phyloP scores from a whole-genome alignment of 2,797 vertebrate genomes.

The Euthynnus affinis region DNA sequence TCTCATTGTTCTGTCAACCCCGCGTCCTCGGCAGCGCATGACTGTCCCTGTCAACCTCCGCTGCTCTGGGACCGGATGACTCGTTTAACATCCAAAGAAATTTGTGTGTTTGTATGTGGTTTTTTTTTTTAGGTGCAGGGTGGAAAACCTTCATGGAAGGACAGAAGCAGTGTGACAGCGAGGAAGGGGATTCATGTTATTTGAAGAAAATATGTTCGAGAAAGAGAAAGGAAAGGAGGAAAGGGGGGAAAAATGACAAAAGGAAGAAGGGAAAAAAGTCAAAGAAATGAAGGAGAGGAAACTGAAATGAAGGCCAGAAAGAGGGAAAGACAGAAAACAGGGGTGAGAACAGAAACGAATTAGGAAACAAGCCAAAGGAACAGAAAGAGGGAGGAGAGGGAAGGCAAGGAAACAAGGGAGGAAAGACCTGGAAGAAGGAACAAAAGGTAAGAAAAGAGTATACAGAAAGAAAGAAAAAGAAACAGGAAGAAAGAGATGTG shows the following conservation, averaged over 20 bases:
- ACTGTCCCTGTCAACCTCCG: constrained; percentile 9
- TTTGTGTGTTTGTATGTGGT: too few species aligned
- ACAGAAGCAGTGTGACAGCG: not conserved
- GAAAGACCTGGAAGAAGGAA: not conserved
- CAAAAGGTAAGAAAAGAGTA: too few species aligned
- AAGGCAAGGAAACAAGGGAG: not conserved
- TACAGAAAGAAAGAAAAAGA: too few species aligned
- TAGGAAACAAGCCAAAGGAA: too few species aligned
- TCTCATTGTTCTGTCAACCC: constrained; percentile 35
- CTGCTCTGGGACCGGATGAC: not conserved
- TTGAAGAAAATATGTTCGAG: too few species aligned
- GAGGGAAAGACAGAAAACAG: not conserved
- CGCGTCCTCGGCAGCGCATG: not conserved
- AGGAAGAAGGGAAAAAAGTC: not conserved
- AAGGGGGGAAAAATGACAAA: not conserved
- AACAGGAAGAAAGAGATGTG: too few species aligned
- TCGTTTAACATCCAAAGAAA: not conserved
- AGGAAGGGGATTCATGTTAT: not conserved
- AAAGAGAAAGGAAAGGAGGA: not conserved
- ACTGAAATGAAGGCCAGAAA: not conserved
- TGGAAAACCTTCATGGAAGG: not conserved
- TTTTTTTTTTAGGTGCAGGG: not conserved
- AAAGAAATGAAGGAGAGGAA: not conserved
- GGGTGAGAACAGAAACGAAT: too few species aligned
- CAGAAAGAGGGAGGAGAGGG: not conserved